Base-by-base conservation (phyloP, 2,113 vertebrate species). In the Chloebia gouldiae region DNA sequence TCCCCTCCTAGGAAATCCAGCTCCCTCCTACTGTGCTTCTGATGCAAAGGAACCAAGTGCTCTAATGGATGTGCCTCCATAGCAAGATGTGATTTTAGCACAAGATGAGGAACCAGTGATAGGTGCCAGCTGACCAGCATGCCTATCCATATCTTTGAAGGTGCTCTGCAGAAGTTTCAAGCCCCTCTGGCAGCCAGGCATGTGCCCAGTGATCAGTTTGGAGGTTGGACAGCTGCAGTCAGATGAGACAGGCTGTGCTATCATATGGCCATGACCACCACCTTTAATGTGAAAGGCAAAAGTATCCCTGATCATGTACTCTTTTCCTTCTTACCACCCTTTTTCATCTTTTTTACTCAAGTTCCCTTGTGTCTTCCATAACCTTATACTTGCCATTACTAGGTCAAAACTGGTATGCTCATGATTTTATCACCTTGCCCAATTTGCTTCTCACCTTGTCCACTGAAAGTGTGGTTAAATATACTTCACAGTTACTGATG, bases 11-110 rank as follows among this genome's bases (percentile, higher is more conserved):
- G 42, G 56, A 87, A 79, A 81, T 45, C 21, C 16, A 51, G 3
- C 12, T 71, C 28, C 21, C 15, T 82, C 0, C 0, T 28, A 24
- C 2, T 73, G 50, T 0, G 0, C 25, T 86, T 70, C 39, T 47
- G 40, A 37, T 70, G 50, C 24, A 35, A 44, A 75, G 50, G 40
- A 85, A 30, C 11, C 20, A 47, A 63, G 5, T 6, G 14, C 14
- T 83, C 18, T 70, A 10, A 5, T 7, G 11, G 37, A 64, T 23
- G 9, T 12, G 63, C 12, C 18, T 82, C 14, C 45, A 51, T 19
- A 63, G 42, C n/a, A 57, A 81, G 6, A 15, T 35, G 50, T 30
- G 61, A 25, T 45, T 81, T 81, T 63, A 79, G 27, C 70, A 73
- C 2, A 1, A 54, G 60, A 19, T 45, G 47, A 70, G 8, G 18